A percentile compares a stretch with the other conserved stretches of the same genome.
Conservation (phyloP, 2,888 invertebrate species). For the Ophion costatus region DNA sequence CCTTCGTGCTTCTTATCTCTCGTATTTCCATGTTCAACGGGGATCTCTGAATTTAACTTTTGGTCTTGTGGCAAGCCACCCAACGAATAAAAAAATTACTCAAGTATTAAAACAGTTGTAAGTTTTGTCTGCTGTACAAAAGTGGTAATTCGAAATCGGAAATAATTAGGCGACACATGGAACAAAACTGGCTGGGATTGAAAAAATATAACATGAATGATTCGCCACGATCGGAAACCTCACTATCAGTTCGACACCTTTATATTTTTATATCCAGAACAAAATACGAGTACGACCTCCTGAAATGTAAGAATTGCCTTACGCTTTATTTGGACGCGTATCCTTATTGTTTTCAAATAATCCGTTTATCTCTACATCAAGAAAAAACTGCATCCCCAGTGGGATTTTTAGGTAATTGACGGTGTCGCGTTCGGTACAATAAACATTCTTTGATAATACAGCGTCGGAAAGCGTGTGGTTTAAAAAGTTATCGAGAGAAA, state of each 20-base stretch:
- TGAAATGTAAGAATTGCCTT: no score
- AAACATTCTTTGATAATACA: conserved; percentile 19
- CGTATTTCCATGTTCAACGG: background rate
- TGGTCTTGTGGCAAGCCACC: background rate
- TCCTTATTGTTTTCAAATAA: background rate
- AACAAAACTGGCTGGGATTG: no score
- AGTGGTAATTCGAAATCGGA: no score
- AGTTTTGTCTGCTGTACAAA: no score
- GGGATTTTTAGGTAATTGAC: conserved; percentile 16
- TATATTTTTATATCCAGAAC: no score
- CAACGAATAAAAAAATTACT: background rate
- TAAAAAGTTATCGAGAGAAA: no score
- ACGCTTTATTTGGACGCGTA: background rate
- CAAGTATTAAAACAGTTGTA: no score
- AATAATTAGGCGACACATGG: no score
- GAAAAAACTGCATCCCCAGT: background rate
- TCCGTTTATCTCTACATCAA: background rate
- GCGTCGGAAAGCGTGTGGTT: background rate
- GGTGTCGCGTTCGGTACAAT: conserved; percentile 28
- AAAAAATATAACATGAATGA: no score
- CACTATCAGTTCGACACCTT: no score
- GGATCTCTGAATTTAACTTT: conserved; percentile 3
- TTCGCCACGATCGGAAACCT: no score
- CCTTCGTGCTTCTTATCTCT: conserved; percentile 24
- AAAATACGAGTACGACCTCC: no score